A percentile compares a stretch with the other conserved stretches of the same genome.
These are phyloP conservation scores for Sylvietta virens DNA, from an alignment of 2,113 vertebrate genomes.

Conservation along the genomic window DNA sequence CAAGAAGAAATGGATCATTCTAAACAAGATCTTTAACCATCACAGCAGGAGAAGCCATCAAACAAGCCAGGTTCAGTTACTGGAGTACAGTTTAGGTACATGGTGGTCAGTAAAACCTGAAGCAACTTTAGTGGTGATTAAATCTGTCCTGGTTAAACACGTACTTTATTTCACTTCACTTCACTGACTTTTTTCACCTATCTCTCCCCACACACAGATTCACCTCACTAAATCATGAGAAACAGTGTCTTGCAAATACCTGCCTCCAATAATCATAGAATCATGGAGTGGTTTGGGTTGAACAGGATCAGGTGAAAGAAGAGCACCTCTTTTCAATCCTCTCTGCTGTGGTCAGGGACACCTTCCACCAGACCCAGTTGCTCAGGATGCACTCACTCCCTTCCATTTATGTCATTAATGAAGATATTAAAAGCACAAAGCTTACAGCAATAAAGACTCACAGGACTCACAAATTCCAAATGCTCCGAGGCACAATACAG, in stretches of 20 bases:
- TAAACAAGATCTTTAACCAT: slow-evolving; percentile 62
- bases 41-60: slow-evolving; percentile 62
- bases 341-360: background rate
- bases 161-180: background rate
- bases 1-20: slow-evolving; percentile 65
- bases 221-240: background rate
- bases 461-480: background rate
- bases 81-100: background rate
- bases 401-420: background rate
- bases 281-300: background rate
- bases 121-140: background rate
- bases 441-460: background rate
- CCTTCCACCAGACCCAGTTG: background rate
- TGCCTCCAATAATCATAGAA: background rate
- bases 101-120: background rate
- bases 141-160: background rate
- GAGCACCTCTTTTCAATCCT: background rate
- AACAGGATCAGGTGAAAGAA: background rate
- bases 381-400: background rate
- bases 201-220: background rate
- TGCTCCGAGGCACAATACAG: background rate
- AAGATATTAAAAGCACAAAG: background rate
- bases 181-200: background rate
- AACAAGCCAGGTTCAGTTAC: background rate
- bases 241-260: background rate